Percentiles rank a stretch among this genome's conserved stretches.
Conservation (phyloP, 2,113 vertebrate species). For the Narcine bancroftii region DNA sequence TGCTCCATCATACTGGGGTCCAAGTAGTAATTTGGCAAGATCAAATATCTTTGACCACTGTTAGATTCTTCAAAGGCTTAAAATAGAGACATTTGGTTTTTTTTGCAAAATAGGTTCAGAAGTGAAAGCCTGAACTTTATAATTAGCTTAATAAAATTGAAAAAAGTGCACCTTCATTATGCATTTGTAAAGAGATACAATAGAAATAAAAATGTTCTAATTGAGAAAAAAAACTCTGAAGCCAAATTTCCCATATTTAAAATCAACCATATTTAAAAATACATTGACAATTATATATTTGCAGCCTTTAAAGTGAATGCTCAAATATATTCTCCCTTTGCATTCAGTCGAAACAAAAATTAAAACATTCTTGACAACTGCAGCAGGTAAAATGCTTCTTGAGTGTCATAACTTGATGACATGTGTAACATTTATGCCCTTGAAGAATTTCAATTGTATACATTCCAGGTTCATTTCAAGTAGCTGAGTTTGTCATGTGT, state of each 20-base stretch:
- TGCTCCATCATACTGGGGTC: slow-evolving; percentile 72
- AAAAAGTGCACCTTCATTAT: not conserved
- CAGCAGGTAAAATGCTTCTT: not conserved
- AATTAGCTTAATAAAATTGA: not conserved
- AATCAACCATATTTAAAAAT: not conserved
- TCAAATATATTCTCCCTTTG: not conserved
- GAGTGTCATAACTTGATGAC: not conserved
- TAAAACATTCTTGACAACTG: not conserved
- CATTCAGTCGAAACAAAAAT: not conserved
- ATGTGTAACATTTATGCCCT: slow-evolving; percentile 48
- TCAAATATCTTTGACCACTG: slow-evolving; percentile 56
- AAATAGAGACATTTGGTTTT: not conserved
- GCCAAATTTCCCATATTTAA: too few relatives aligned
- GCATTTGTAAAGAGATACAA: not conserved
- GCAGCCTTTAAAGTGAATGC: not conserved
- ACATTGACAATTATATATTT: not conserved
- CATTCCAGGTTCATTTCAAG: slow-evolving; percentile 71
- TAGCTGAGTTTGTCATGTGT: slow-evolving; percentile 93
- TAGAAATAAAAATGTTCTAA: not conserved
- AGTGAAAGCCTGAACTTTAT: not conserved
- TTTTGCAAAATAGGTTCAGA: not conserved
- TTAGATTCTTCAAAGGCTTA: slow-evolving; percentile 59
- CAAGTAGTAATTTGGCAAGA: slow-evolving; percentile 56
- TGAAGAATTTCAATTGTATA: slow-evolving; percentile 52
- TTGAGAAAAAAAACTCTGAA: not conserved